Evolutionary conservation across 2,797 vertebrate species (phyloP).

Genomic region (Halcyon chelicuti): DNA sequence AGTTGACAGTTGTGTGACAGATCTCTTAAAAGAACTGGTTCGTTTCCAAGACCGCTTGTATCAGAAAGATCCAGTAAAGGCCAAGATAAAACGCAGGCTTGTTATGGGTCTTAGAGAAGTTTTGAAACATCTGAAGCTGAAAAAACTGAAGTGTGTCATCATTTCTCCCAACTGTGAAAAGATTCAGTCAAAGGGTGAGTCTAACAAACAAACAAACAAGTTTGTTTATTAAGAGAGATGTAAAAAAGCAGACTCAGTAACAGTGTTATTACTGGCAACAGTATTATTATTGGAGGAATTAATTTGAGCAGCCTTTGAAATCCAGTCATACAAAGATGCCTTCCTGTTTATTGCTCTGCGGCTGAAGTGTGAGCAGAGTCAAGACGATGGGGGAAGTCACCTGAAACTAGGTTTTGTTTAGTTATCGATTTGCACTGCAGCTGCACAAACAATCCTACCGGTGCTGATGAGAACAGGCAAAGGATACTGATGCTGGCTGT

Average conservation of each 20-base stretch:
- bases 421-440: not conserved
- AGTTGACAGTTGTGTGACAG: conserved; percentile 91
- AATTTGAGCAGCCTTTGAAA: not conserved
- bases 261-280: not conserved
- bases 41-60: conserved; percentile 98
- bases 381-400: not conserved
- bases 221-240: not conserved
- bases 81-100: conserved; percentile 93
- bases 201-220: not conserved
- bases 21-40: conserved; percentile 92
- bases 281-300: not conserved
- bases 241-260: not conserved
- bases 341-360: not conserved
- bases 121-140: conserved; percentile 93
- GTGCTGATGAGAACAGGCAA: not conserved
- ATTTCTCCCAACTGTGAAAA: conserved; percentile 99
- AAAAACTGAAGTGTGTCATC: conserved; percentile 93
- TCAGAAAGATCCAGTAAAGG: conserved; percentile 97
- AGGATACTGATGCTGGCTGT: not conserved
- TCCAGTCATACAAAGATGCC: not conserved
- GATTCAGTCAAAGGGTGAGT: conserved; percentile 93
- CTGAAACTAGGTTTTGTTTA: not conserved
- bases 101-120: conserved; percentile 97
- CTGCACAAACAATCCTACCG: no score
- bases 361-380: not conserved